Evolutionary conservation across 2,797 vertebrate genomes (phyloP), one percentile per base, ranked within the genome.

Genomic region (Uromys caudimaculatus): DNA sequence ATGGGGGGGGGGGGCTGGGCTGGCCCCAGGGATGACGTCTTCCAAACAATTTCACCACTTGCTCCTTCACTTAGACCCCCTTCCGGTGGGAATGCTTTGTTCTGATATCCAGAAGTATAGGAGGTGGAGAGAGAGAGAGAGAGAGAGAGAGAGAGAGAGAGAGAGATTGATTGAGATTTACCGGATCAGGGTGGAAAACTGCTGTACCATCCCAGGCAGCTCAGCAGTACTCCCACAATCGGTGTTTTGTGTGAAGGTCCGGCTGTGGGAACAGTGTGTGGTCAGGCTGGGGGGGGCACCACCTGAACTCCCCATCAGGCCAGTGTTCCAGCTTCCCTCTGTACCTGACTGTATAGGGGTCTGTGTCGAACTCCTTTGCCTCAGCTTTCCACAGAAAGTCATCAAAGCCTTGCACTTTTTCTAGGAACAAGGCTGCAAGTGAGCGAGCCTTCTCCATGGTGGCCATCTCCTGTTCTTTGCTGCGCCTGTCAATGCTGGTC

Each of bases 401-500:
- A 19, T 99, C 97, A 1, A 98, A 99, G 97, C 98, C 98, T 95
- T 96, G 97, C 77, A 99, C 99, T 96, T 99, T 99, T 93, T 99
- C 99, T 97, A 97, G 95, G 97, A 99, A 99, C 96, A 98, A 97
- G 67, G 96, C 98, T 0, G 99, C 98, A 93, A 99, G 98, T 16
- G 97, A 96, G 44, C 78, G 97, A 41, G 98, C 99, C 93, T 98
- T 99, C 96, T 99, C 98, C 97, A 90, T 97, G 98, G 99, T 99
- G 97, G 99, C 98, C 0, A 96, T 97, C 98, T 99, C 99, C 93
- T 93, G 98, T 97, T 99, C 99, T 64, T 97, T 94, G 79, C 97
- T 99, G 96, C 99, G 99, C 6, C 99, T 99, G 96, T 99, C 99
- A 0, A 99, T 99, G 96, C 99, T 99, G 98, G 99, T 99, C 98